phyloP scores from a whole-genome alignment of 2,888 invertebrate species.

The Cistogaster globosa region DNA sequence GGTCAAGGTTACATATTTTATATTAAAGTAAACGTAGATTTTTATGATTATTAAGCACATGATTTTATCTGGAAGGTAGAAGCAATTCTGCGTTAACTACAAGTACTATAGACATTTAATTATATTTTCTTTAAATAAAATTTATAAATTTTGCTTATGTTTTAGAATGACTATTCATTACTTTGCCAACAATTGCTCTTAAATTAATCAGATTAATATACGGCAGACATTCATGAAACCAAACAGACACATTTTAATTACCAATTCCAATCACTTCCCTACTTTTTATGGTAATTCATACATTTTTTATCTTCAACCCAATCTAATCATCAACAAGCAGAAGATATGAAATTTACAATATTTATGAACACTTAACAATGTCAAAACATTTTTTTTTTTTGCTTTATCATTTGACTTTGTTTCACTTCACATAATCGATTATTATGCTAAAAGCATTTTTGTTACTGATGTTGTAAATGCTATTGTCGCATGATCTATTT shows the following conservation, averaged over 20 bases:
- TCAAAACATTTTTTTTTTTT: constrained; percentile 66
- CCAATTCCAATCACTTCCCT: not conserved
- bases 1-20: no score
- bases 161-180: no score
- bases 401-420: constrained; percentile 64
- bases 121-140: no score
- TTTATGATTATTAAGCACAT: no score
- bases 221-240: no score
- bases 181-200: no score
- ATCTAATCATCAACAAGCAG: constrained; percentile 20
- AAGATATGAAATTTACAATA: constrained; percentile 25
- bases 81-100: no score
- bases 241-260: not conserved
- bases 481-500: constrained; percentile 48
- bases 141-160: no score
- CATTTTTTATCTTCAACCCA: constrained; percentile 22
- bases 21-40: no score
- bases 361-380: constrained; percentile 52
- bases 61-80: no score
- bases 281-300: constrained; percentile 45
- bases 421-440: constrained; percentile 61
- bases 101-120: no score
- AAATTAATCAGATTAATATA: no score
- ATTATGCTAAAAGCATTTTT: constrained; percentile 46
- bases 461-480: constrained; percentile 11